Percentiles rank a stretch among this genome's conserved stretches.
Conservation (phyloP, 2,888 invertebrate species). For the Laothoe populi region DNA sequence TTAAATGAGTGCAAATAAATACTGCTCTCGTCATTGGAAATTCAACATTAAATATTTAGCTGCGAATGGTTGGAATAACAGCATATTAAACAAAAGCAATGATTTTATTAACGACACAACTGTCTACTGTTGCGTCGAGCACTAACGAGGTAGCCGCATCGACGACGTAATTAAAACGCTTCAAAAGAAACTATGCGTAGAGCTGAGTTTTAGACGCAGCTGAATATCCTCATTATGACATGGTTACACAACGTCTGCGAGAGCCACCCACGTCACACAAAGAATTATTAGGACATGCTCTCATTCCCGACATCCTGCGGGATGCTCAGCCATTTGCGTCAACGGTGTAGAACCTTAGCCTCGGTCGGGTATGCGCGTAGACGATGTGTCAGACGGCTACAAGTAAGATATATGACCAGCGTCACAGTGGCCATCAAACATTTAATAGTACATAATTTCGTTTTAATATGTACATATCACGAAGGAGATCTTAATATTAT, state of each 20-base stretch:
- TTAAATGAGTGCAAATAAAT: slow-evolving; percentile 17
- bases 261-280: slow-evolving; percentile 71
- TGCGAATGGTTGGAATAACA: slow-evolving; percentile 37
- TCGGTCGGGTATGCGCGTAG: slow-evolving; percentile 57
- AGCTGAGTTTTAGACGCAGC: slow-evolving; percentile 58
- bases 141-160: slow-evolving; percentile 62
- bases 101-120: slow-evolving; percentile 58
- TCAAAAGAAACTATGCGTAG: slow-evolving; percentile 51
- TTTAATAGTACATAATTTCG: too few relatives aligned
- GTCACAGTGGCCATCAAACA: slow-evolving; percentile 15
- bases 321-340: slow-evolving; percentile 77
- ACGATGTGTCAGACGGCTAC: slow-evolving; percentile 69
- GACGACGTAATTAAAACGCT: slow-evolving; percentile 65
- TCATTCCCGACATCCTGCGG: slow-evolving; percentile 83
- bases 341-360: slow-evolving; percentile 71
- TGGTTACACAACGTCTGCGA: slow-evolving; percentile 69
- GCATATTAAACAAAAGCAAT: slow-evolving; percentile 46
- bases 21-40: background rate
- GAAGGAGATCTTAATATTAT: background rate
- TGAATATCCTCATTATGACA: slow-evolving; percentile 76
- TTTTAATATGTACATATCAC: background rate
- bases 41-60: slow-evolving; percentile 14
- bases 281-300: slow-evolving; percentile 82
- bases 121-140: slow-evolving; percentile 54
- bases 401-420: slow-evolving; percentile 60